Conservation (phyloP, 2,888 invertebrate species). For the Callinectes sapidus region DNA sequence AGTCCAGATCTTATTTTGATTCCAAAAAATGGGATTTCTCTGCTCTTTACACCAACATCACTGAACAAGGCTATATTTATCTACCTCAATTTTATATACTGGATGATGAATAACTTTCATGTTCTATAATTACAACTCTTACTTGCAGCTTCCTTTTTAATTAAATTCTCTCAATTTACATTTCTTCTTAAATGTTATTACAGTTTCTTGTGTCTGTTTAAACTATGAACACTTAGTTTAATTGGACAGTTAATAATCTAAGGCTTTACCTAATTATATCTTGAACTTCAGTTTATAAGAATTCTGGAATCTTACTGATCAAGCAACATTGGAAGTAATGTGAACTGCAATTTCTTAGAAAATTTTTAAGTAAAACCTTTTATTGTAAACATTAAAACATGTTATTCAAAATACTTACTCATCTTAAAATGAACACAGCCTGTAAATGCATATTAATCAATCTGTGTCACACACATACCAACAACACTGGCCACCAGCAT, state of each 20-base stretch:
- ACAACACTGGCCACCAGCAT: slow-evolving; percentile 9
- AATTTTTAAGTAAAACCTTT: neutral
- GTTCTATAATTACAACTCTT: neutral
- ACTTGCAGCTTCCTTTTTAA: neutral
- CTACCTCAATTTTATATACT: neutral
- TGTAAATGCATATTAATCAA: slow-evolving; percentile 1
- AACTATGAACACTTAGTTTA: neutral
- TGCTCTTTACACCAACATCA: neutral
- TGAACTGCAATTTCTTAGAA: slow-evolving; percentile 14
- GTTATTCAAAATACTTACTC: neutral
- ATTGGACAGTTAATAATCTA: neutral
- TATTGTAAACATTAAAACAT: neutral
- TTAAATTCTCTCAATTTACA: neutral
- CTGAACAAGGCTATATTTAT: neutral
- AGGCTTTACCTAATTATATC: neutral
- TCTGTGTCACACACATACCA: slow-evolving; percentile 8
- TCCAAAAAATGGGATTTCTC: neutral
- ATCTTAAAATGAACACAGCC: slow-evolving; percentile 37
- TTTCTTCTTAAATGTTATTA: neutral
- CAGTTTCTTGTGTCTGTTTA: neutral
- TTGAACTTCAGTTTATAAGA: neutral
- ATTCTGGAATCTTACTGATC: neutral
- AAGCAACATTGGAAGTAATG: slow-evolving; percentile 9
- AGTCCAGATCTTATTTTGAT: neutral
- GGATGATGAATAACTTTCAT: neutral